Base-by-base conservation (phyloP, 2,888 invertebrate species). In the Horisme vitalbata region DNA sequence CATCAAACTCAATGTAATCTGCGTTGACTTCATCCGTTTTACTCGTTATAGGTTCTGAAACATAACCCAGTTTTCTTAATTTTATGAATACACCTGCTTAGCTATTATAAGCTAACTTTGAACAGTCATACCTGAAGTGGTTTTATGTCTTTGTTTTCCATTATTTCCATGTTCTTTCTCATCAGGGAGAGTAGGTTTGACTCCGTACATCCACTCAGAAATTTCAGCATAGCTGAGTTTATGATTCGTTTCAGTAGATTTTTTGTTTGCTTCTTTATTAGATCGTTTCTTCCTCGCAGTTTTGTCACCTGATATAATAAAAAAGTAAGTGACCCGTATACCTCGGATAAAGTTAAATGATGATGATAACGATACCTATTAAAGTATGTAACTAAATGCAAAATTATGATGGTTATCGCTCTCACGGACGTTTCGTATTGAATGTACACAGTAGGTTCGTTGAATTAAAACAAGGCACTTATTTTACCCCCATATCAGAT, bases 1-100 rank as follows among this genome's bases (percentile, higher is more conserved):
- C 78, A 8, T 75, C 74, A 11, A 80, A 79, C 1, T 57, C 71
- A 37, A 79, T 33, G 43, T 69, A 47, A 15, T 70, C 70, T 6
- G 39, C 18, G 8, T 34, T 26, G 14, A 13, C 13, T 2, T 15
- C 21, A 9, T 11, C 5, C 9, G 4, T 24, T 32, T 27, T 21
- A 15, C 20, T 5, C 1, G 38, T 44, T 14, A 14, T 30, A 6
- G 5, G 34, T 9, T 55, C 47, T 52, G 43, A 6, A 12, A n/a
- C 0, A 23, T 3, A 23, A n/a, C 2, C n/a, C 23, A 9, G n/a
- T 23, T 23, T n/a, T 23, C 9, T 8, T n/a, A n/a, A 2, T n/a
- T 1, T 3, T n/a, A 9, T 9, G 8, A 2, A 23, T 4, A 23
- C 4, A n/a, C 4, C n/a, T 2, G n/a, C 2, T 23, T 8, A 23